Percentiles rank a stretch among this genome's conserved stretches.
These are phyloP conservation scores for Pagrus major DNA, from an alignment of 2,113 vertebrate species.

Conservation along the genomic window DNA sequence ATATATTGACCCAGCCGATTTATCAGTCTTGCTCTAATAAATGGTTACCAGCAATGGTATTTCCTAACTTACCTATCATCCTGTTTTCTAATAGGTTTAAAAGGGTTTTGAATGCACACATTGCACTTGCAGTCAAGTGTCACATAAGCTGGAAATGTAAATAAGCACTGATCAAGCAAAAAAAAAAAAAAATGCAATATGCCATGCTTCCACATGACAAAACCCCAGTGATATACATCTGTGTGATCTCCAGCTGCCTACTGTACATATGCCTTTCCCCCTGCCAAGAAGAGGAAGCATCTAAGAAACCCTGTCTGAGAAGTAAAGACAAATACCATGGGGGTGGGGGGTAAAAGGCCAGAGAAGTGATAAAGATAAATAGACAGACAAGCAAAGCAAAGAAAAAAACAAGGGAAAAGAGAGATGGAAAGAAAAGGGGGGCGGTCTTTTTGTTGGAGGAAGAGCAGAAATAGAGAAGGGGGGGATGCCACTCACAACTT, in stretches of 20 bases:
- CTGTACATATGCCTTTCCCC: conserved; percentile 42
- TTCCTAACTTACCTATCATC: not conserved
- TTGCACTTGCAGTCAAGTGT: conserved; percentile 1
- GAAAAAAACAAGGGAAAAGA: conserved; percentile 57
- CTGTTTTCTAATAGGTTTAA: not conserved
- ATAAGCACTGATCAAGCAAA: conserved; percentile 8
- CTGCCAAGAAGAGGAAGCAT: conserved; percentile 48
- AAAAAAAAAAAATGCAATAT: conserved; percentile 29
- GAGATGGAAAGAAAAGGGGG: conserved; percentile 45
- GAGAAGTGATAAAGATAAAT: conserved; percentile 75
- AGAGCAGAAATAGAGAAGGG: conserved; percentile 47
- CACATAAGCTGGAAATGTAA: conserved; percentile 1
- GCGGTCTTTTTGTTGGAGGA: conserved; percentile 52
- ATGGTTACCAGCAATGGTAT: not conserved
- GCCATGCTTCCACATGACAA: conserved; percentile 52
- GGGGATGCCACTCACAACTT: conserved; percentile 71
- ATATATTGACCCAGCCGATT: not conserved
- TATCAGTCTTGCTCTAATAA: not conserved
- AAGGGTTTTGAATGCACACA: not conserved
- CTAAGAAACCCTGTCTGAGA: conserved; percentile 58
- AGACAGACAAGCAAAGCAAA: conserved; percentile 59
- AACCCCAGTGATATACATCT: conserved; percentile 41
- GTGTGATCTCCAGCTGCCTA: conserved; percentile 44
- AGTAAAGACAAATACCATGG: conserved; percentile 65
- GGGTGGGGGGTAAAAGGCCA: conserved; percentile 49